Conservation (phyloP, 1,140 invertebrate genomes). For the Brachionus asplanchnoidis region DNA sequence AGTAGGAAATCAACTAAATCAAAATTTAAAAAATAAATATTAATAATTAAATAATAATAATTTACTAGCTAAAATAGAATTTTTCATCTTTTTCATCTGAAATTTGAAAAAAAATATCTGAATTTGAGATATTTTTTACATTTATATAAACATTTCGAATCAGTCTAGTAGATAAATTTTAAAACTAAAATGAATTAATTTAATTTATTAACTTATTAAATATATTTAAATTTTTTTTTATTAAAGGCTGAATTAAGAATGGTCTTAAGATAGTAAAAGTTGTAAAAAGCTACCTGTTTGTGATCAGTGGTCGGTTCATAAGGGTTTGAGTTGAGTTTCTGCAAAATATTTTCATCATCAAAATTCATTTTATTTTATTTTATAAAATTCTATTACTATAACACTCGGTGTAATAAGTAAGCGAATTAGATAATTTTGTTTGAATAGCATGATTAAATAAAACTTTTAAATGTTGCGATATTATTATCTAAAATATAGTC, state of each 20-base stretch:
- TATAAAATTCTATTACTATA: neutral
- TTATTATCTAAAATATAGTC: neutral
- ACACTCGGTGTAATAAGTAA: neutral
- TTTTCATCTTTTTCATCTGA: too few species aligned
- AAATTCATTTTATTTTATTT: neutral
- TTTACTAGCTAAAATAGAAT: too few species aligned
- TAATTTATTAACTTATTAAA: too few species aligned
- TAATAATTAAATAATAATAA: too few species aligned
- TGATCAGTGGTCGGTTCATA: neutral
- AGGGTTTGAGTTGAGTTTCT: neutral
- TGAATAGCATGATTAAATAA: neutral
- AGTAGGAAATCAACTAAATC: too few species aligned
- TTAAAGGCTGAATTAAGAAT: neutral
- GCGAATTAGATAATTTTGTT: neutral
- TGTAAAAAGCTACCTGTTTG: neutral
- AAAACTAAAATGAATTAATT: too few species aligned
- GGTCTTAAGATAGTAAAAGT: neutral
- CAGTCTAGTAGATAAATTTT: too few species aligned
- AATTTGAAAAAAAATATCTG: too few species aligned
- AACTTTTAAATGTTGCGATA: neutral
- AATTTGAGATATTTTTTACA: too few species aligned
- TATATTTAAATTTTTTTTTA: too few species aligned
- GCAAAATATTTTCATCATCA: neutral
- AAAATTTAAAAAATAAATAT: too few species aligned
- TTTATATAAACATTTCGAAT: too few species aligned